Base-by-base conservation (phyloP, 1,140 invertebrate species). In the Trichoplusia ni region DNA sequence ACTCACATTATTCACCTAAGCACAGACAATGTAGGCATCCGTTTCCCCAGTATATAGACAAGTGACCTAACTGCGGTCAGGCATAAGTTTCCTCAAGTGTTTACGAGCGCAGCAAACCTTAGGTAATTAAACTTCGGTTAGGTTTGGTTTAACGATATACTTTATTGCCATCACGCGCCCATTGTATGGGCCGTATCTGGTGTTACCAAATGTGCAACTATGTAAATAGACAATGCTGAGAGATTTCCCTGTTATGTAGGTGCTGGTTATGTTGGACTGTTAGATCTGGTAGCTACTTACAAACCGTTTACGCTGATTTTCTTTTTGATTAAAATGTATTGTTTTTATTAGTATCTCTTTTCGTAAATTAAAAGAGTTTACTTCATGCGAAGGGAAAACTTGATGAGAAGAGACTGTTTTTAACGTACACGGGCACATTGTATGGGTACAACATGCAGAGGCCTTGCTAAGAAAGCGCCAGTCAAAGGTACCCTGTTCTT, bases 41-140 rank as follows among this genome's bases (percentile, higher is more conserved):
- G 65, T 73, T 79, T 74, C 67, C 63, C 64, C n/a, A n/a, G n/a
- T n/a, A n/a, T n/a, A n/a, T 60, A 73, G 60, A 67, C 67, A 49
- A 49, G 46, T 82, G 75, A 84, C 80, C 80, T 69, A 82, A 69
- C 81, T 89, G 86, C 64, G 86, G 86, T 89, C 76, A 60, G 47
- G 60, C 75, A 78, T 82, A 76, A 86, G 82, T 86, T 80, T 82
- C 84, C 82, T 79, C 69, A 68, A 75, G 64, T 58, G 61, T 88
- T 88, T 89, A 89, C 75, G 72, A 77, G 38, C 54, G 72, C 80
- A 80, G 53, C 82, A 83, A 76, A 65, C 70, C 71, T 64, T 65
- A 49, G 54, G 86, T 79, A 86, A 89, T 89, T 89, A 89, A 89
- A 80, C 76, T 70, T 58, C 47, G 81, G 73, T 82, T 74, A 68